Base-by-base conservation (phyloP, 2,797 vertebrate species). In the Vespertilio murinus region DNA sequence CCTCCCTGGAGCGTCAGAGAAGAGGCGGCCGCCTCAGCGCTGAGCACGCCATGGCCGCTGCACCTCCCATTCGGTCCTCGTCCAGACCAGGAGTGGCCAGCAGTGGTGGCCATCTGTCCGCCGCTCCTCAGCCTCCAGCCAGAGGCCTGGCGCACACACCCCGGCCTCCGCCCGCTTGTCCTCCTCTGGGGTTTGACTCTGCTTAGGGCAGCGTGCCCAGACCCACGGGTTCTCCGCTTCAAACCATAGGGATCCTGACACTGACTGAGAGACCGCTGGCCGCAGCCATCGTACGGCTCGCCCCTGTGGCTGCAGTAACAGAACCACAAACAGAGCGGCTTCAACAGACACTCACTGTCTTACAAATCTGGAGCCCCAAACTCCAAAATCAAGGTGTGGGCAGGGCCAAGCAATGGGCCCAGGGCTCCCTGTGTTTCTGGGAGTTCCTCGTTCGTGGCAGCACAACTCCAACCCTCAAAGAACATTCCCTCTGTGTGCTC, bases 21-120 rank as follows among this genome's bases (percentile, higher is more conserved):
- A 1, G 47, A 79, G 54, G 59, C 28, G 59, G 56, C 71, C 18
- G 1, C 67, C 30, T 64, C 75, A 42, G 88, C 28, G 30, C 91
- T 93, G 52, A 91, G 81, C 83, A 78, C 35, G 0, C 85, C 96
- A 88, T 79, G 94, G 89, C 92, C 80, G 93, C 94, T 78, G 79
- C 79, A 65, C 74, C 52, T 38, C 61, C 91, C 92, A 85, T 86
- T 93, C 94, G 96, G 88, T 88, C 88, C 88, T 71, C 74, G 47
- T 94, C 96, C 92, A 95, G 94, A 88, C 67, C 49, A 84, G 86
- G 49, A 80, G 75, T 89, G 88, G 93, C 93, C 93, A 93, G 59
- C 47, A 85, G 40, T 33, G 83, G 59, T 81, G 88, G 52, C 94
- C 95, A 93, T 94, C 94, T 96, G 95, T 95, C 86, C 71, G 35